Percentiles rank a stretch among this genome's conserved stretches.
Evolutionary conservation across 1,140 invertebrate genomes (phyloP).

Genomic region (Cecropterus lyciades): DNA sequence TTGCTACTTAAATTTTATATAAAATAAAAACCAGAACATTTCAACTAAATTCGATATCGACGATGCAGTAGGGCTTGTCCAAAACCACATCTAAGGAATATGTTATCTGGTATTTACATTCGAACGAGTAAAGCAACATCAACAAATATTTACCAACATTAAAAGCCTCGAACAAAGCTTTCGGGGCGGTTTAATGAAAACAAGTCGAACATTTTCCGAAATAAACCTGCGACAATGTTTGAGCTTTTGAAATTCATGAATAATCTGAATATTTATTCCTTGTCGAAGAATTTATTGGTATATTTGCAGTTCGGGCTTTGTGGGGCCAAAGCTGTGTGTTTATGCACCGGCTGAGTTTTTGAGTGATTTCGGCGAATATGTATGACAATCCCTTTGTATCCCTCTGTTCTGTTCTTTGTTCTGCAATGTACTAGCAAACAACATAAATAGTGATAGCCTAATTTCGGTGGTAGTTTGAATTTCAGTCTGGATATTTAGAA

Average conservation of each 20-base stretch:
- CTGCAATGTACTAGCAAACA: too few species aligned
- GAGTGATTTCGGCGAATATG: constrained; percentile 18
- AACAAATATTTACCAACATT: constrained; percentile 13
- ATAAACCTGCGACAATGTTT: constrained; percentile 33
- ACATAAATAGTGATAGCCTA: too few species aligned
- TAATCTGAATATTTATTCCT: constrained; percentile 35
- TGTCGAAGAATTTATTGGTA: constrained; percentile 24
- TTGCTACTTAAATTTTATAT: too few species aligned
- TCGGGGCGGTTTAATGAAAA: constrained; percentile 17
- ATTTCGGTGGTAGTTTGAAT: too few species aligned
- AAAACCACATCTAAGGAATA: background rate
- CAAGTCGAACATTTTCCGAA: constrained; percentile 32
- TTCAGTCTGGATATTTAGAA: too few species aligned
- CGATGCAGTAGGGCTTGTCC: too few species aligned
- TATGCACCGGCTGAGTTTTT: constrained; percentile 19
- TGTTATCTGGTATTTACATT: background rate
- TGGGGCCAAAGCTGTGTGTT: constrained; percentile 6
- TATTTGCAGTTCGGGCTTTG: constrained; percentile 31
- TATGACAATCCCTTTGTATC: constrained; percentile 5
- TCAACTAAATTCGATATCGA: too few species aligned
- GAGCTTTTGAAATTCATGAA: constrained; percentile 37
- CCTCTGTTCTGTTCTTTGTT: background rate
- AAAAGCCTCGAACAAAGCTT: constrained; percentile 25
- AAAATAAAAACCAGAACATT: too few species aligned
- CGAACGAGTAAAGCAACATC: background rate